Base-by-base conservation (phyloP, 2,113 vertebrate species). In the Sigmodon hispidus region DNA sequence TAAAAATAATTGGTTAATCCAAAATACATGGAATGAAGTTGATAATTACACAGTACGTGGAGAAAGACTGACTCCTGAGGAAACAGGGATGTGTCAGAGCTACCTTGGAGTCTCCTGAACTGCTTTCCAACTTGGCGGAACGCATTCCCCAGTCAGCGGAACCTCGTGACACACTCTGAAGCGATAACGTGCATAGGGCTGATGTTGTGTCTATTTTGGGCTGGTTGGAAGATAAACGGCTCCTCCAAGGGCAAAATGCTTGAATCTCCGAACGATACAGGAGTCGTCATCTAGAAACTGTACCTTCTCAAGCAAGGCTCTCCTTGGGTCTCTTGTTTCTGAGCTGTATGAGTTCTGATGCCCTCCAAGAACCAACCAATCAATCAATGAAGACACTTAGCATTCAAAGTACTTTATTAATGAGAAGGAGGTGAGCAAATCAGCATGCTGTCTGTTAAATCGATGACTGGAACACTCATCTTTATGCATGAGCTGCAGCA, bases 121-220 rank as follows among this genome's bases (percentile, higher is more conserved):
- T 55, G 77, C 45, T 90, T 94, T 79, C 80, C 72, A 92, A 96
- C 76, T 96, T 87, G 97, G 87, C 96, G 96, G 86, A 80, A 92
- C 89, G 95, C 91, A 79, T 88, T 97, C 89, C 93, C 67, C n/a
- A 69, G 94, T 94, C n/a, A 94, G 96, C 97, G 45, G 89, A 92
- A 75, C 40, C 86, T 88, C 69, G 0, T 96, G 70, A 92, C 80
- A 93, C n/a, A 80, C 86, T 96, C 84, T 92, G 90, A 16, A 88
- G 87, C 93, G 48, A 97, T 87, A 83, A 1, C 50, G 13, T 2
- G 87, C 94, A 97, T 97, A 77, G 89, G 95, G 36, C 92, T 50
- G 50, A 5, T 63, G 83, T 34, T 22, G 40, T 84, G 88, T 29
- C 96, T 97, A 97, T 48, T 75, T 92, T 97, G 92, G 57, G 93